Base-by-base conservation (phyloP, 2,888 invertebrate species). In the Leptopilina drosophilae region DNA sequence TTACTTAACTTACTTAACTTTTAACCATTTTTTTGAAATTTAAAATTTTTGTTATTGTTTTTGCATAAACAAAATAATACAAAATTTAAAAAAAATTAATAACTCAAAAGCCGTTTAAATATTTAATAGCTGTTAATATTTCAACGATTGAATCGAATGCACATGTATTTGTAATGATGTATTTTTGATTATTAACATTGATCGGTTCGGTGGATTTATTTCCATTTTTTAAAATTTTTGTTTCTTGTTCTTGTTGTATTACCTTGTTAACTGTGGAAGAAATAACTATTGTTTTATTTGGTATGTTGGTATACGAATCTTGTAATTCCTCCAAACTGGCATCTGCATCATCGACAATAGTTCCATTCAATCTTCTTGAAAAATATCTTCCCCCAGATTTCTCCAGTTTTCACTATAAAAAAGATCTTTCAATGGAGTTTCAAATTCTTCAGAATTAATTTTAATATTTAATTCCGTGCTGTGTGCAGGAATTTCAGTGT, bases 401-500 rank as follows among this genome's bases (percentile, higher is more conserved):
- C 56, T 56, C 56, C 56, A 56, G n/a, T 56, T 56, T 56, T 56
- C 56, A n/a, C 14, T n/a, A n/a, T n/a, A n/a, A 12, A 56, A 56
- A 12, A 56, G 56, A 56, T 56, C 56, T 56, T 56, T 56, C 12
- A n/a, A 56, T n/a, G 56, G n/a, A 56, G n/a, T n/a, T 56, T 56
- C 56, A n/a, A 56, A 56, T n/a, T 56, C 56, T 56, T 56, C n/a
- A 5, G 56, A n/a, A 56, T 56, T 56, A 56, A 56, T n/a, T 56
- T 56, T 12, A 56, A 56, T 56, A 56, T 56, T 56, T 12, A 56
- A 56, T n/a, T 56, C n/a, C 12, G 12, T 56, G 56, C 12, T 56
- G 56, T 56, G 12, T n/a, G 14, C 56, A 56, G 56, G 14, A n/a
- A n/a, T 56, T 56, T 56, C 8, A 11, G 8, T 46, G 46, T 46